Evolutionary conservation across 2,888 invertebrate genomes (phyloP).

Genomic region (Drosophila maculinotata): DNA sequence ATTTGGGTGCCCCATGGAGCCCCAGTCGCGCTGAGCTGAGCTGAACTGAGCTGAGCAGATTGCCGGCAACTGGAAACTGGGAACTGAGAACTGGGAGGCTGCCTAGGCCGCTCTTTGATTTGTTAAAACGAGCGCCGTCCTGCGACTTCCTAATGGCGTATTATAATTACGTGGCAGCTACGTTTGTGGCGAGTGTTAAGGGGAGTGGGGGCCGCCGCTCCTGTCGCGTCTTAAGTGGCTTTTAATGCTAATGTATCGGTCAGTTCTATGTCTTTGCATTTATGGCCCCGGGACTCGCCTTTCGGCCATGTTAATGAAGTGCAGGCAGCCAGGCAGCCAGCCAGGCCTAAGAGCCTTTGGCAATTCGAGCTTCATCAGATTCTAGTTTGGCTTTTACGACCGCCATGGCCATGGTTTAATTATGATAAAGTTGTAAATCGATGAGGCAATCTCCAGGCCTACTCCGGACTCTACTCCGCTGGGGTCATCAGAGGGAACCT

Average conservation of each 20-base stretch:
- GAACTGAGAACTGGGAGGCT: conserved; percentile 12
- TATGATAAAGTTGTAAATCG: conserved; percentile 81
- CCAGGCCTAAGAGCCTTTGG: conserved; percentile 49
- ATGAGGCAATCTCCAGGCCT: conserved; percentile 26
- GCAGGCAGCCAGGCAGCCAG: too few species aligned
- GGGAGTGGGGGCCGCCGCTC: conserved; percentile 12
- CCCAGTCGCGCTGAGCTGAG: too few species aligned
- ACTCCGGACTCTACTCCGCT: background rate
- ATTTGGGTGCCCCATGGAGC: conserved; percentile 61
- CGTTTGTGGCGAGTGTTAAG: too few species aligned
- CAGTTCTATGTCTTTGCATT: conserved; percentile 40
- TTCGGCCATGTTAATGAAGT: conserved; percentile 72
- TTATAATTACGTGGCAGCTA: conserved; percentile 81
- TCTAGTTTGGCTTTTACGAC: conserved; percentile 40
- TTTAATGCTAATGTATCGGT: conserved; percentile 80
- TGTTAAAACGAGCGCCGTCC: conserved; percentile 51
- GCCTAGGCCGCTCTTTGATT: conserved; percentile 72
- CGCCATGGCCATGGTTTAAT: conserved; percentile 46
- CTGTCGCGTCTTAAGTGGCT: conserved; percentile 76
- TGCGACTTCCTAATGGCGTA: conserved; percentile 76
- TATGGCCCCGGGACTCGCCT: conserved; percentile 31
- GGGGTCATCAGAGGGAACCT: background rate
- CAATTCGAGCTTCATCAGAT: conserved; percentile 41
- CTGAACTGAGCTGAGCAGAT: conserved; percentile 5
- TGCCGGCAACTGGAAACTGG: too few species aligned